Percentiles rank a stretch among this genome's conserved stretches.
phyloP scores from a whole-genome alignment of 2,888 invertebrate species.

The Charanyca ferruginea region DNA sequence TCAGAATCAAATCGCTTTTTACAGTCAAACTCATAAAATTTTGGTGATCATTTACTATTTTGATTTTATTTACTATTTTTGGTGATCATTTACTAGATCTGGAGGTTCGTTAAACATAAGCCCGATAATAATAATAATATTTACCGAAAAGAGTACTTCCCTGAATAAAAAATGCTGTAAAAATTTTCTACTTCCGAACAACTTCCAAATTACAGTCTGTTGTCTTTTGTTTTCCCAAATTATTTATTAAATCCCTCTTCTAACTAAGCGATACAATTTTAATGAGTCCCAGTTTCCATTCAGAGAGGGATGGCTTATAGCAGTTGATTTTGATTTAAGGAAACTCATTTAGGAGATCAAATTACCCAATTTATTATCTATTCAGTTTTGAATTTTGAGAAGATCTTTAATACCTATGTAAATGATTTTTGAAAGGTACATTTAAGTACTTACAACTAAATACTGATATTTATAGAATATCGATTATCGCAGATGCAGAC shows the following conservation, averaged over 20 bases:
- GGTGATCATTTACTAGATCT: too few relatives aligned
- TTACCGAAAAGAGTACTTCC: too few relatives aligned
- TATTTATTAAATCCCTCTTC: slow-evolving; percentile 22
- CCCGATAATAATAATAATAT: too few relatives aligned
- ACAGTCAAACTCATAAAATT: too few relatives aligned
- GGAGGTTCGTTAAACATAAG: too few relatives aligned
- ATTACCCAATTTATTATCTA: slow-evolving; percentile 26
- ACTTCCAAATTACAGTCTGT: not conserved
- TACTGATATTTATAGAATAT: too few relatives aligned
- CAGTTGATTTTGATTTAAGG: slow-evolving; percentile 22
- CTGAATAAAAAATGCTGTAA: not conserved
- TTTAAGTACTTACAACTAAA: too few relatives aligned
- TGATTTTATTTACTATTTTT: too few relatives aligned
- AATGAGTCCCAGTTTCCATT: slow-evolving; percentile 32
- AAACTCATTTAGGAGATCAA: slow-evolving; percentile 27
- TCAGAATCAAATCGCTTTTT: too few relatives aligned
- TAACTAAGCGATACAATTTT: slow-evolving; percentile 37
- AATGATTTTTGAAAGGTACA: not conserved
- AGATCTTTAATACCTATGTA: not conserved
- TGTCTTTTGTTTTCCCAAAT: slow-evolving; percentile 20
- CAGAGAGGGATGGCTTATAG: not conserved
- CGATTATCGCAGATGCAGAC: too few relatives aligned
- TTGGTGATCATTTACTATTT: too few relatives aligned
- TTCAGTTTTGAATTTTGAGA: not conserved
- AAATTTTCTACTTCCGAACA: not conserved